Conservation (phyloP, 2,888 invertebrate genomes). For the Cheilosia pagana region DNA sequence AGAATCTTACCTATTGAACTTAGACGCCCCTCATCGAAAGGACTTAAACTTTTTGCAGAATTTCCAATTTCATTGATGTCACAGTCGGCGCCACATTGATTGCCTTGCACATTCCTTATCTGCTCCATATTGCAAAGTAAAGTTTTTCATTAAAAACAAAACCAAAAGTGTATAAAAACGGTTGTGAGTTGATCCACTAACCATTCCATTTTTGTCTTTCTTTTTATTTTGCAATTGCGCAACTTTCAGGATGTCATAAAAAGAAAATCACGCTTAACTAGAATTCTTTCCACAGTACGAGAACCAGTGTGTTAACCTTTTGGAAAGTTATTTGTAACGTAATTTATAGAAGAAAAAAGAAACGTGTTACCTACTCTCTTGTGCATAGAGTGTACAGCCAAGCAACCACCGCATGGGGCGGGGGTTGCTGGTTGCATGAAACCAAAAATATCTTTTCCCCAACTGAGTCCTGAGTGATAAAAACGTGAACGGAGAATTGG, state of each 20-base stretch:
- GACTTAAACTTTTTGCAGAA: too few relatives aligned
- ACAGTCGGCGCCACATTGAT: too few relatives aligned
- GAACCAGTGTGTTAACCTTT: slow-evolving; percentile 43
- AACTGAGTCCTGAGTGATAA: slow-evolving; percentile 50
- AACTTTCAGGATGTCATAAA: slow-evolving; percentile 2
- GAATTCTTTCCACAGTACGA: slow-evolving; percentile 20
- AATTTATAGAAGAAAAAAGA: slow-evolving; percentile 14
- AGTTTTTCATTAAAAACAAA: too few relatives aligned
- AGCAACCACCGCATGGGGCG: background rate
- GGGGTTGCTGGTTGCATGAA: slow-evolving; percentile 31
- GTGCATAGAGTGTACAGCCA: background rate
- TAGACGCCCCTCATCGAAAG: too few relatives aligned
- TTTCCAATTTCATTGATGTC: too few relatives aligned
- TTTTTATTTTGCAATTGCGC: background rate
- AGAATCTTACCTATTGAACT: too few relatives aligned
- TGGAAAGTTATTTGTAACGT: slow-evolving; percentile 40
- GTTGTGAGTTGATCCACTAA: background rate
- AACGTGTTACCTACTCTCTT: slow-evolving; percentile 9
- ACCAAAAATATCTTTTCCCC: slow-evolving; percentile 51
- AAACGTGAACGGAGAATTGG: slow-evolving; percentile 52
- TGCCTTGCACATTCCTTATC: too few relatives aligned
- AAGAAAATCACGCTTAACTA: background rate
- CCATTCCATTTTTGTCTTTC: background rate
- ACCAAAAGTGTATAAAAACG: too few relatives aligned
- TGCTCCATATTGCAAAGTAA: too few relatives aligned